Base-by-base conservation (phyloP, 2,888 invertebrate species). In the Stenurella melanura region DNA sequence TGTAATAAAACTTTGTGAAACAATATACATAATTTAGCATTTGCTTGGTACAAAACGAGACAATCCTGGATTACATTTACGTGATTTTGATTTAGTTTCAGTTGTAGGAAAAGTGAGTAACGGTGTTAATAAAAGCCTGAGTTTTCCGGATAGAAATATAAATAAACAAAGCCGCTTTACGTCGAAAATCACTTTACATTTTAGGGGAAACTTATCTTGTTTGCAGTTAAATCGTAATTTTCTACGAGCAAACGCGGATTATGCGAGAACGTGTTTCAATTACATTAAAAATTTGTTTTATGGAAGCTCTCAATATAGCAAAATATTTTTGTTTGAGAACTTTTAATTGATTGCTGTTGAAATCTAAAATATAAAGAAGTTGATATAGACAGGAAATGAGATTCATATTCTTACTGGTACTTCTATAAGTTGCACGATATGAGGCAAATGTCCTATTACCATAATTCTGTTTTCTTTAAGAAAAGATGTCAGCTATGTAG, bases 1-100 rank as follows among this genome's bases (percentile, higher is more conserved):
- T 63, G 61, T 34, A 63, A 63, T 34, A 34, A 63, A 63, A 63
- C 61, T 60, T 60, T 50, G 50, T 26, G 60, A 60, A 60, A 60
- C 60, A 60, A 21, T 21, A 30, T 30, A n/a, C 60, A 60, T 60
- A 60, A 60, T 26, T 60, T 30, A 60, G 60, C 60, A 19, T 60
- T 60, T 30, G 50, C 15, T 60, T 60, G 21, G 26, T 12, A 26
- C 26, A 60, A n/a, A 60, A 60, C 26, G 60, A 60, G 26, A 60
- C 60, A 26, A 21, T 26, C 21, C 60, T 26, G 26, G n/a, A 60
- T 60, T 60, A 60, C 26, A 30, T 21, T 60, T 60, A 60, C 60
- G 60, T 60, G 60, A 60, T 26, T 60, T 60, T 60, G 60, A 60
- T 60, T 60, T 60, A 60, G 60, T 60, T 60, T 21, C 15, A 21